A percentile compares a stretch with the other conserved stretches of the same genome.
Evolutionary conservation across 2,888 invertebrate species (phyloP).

Genomic region (Ophion ventricosus): DNA sequence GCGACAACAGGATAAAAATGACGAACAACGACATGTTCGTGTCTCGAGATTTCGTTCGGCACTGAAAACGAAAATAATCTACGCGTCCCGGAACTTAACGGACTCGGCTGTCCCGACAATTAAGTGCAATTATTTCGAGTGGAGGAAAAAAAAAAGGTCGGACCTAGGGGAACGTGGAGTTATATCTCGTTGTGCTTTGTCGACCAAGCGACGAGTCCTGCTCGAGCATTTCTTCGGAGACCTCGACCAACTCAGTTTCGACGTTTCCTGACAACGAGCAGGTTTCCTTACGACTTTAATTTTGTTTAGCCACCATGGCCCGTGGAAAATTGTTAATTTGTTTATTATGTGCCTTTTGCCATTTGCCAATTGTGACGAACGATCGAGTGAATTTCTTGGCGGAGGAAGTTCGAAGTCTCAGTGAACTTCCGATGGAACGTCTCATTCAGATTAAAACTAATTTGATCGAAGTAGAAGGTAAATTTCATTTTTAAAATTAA

Average conservation of each 20-base stretch:
- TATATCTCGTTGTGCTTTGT: constrained; percentile 62
- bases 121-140: constrained; percentile 59
- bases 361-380: constrained; percentile 21
- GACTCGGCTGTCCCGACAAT: constrained; percentile 39
- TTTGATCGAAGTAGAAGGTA: constrained; percentile 75
- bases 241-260: constrained; percentile 30
- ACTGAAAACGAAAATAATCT: constrained; percentile 65
- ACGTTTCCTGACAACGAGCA: neutral
- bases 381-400: constrained; percentile 68
- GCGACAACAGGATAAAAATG: constrained; percentile 46
- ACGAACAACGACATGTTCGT: constrained; percentile 63
- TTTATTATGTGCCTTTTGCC: neutral
- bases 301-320: neutral
- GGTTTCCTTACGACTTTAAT: neutral
- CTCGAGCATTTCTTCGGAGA: constrained; percentile 3
- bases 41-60: constrained; percentile 44
- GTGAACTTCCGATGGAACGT: constrained; percentile 88
- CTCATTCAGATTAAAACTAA: constrained; percentile 87
- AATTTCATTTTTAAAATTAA: neutral
- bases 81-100: constrained; percentile 49
- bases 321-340: constrained; percentile 36
- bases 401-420: constrained; percentile 84
- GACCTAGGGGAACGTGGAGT: neutral
- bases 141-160: constrained; percentile 24
- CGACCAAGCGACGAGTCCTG: constrained; percentile 68